These are phyloP conservation scores for Solea senegalensis DNA, from an alignment of 2,113 vertebrate species.

Conservation along the genomic window DNA sequence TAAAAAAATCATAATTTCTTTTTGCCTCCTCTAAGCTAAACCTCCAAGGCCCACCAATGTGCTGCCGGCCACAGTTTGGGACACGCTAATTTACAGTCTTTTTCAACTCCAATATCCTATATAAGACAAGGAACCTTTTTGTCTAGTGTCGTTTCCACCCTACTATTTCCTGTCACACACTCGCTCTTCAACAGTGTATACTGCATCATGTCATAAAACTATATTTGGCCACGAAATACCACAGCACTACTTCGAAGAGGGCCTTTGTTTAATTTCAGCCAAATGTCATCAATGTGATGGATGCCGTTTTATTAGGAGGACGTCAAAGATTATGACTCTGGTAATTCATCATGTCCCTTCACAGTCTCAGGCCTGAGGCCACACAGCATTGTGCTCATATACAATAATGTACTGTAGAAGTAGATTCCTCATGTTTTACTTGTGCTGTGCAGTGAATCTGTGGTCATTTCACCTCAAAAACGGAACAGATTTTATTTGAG, in stretches of 20 bases:
- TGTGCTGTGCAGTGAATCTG: too few species aligned
- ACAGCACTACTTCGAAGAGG: neutral
- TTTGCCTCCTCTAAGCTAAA: too few species aligned
- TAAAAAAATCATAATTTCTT: too few species aligned
- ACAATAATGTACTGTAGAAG: too few species aligned
- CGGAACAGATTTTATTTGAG: too few species aligned
- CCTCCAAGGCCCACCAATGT: too few species aligned
- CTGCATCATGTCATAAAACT: neutral
- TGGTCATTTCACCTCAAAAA: too few species aligned
- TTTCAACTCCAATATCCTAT: too few species aligned
- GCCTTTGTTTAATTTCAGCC: neutral
- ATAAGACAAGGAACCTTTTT: slow-evolving; percentile 5
- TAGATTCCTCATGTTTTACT: too few species aligned
- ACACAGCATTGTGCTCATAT: too few species aligned
- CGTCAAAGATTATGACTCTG: neutral
- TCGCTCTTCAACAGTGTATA: neutral
- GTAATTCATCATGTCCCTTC: neutral
- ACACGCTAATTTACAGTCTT: too few species aligned
- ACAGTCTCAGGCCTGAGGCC: neutral
- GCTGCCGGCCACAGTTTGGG: too few species aligned
- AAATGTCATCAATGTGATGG: neutral
- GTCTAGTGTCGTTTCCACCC: neutral
- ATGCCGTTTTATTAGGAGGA: neutral
- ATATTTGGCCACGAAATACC: neutral
- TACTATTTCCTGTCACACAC: neutral